Conservation (phyloP, 2,797 vertebrate genomes). For the Sebastes hubbsi region DNA sequence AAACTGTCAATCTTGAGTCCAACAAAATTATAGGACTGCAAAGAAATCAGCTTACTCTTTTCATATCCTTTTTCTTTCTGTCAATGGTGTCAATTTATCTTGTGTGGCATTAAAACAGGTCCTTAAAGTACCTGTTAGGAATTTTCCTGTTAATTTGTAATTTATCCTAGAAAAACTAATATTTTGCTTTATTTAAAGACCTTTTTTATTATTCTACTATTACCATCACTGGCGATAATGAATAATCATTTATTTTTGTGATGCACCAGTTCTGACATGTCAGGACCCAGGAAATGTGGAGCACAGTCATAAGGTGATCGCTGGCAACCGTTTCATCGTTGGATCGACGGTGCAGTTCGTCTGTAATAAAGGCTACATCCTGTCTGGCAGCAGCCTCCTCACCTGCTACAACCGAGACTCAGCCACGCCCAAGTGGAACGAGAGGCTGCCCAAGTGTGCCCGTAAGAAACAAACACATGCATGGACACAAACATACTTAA, state of each 20-base stretch:
- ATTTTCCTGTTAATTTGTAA: too few relatives aligned
- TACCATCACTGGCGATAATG: too few relatives aligned
- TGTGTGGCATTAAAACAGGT: neutral
- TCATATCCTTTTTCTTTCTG: neutral
- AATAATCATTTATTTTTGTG: neutral
- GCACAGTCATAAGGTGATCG: slow-evolving; percentile 90
- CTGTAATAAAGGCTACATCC: slow-evolving; percentile 92
- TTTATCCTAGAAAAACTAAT: too few relatives aligned
- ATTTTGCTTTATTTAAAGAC: too few relatives aligned
- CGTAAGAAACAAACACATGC: slow-evolving; percentile 48
- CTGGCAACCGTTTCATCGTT: slow-evolving; percentile 87
- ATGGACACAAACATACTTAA: neutral
- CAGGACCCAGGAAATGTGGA: slow-evolving; percentile 91
- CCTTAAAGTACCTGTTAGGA: neutral
- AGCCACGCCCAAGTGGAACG: slow-evolving; percentile 94
- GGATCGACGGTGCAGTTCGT: slow-evolving; percentile 91
- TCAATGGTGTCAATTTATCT: neutral
- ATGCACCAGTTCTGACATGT: slow-evolving; percentile 87
- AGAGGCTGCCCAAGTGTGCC: slow-evolving; percentile 91
- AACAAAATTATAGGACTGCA: neutral
- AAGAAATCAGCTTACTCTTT: neutral
- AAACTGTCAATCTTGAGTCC: neutral
- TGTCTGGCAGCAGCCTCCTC: slow-evolving; percentile 87
- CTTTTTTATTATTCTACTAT: too few relatives aligned
- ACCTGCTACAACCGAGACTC: slow-evolving; percentile 91